These are phyloP conservation scores for Chionodraco myersi DNA, from an alignment of 2,113 vertebrate genomes.

Conservation along the genomic window DNA sequence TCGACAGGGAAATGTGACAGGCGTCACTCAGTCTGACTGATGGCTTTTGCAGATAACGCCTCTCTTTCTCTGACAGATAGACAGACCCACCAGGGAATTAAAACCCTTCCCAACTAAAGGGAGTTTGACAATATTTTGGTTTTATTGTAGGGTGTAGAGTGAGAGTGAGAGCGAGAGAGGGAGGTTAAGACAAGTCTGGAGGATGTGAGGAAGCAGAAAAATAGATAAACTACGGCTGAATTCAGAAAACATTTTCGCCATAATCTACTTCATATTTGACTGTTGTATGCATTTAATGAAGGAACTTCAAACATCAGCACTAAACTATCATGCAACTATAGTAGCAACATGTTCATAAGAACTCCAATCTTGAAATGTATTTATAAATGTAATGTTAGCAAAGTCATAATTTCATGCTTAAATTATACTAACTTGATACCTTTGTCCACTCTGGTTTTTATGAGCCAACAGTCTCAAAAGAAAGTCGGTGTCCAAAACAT, in stretches of 20 bases:
- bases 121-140: slow-evolving; percentile 24
- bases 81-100: slow-evolving; percentile 43
- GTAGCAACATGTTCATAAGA: background rate
- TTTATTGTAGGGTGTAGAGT: slow-evolving; percentile 8
- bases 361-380: background rate
- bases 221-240: background rate
- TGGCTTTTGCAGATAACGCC: slow-evolving; percentile 39
- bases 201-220: slow-evolving; percentile 6
- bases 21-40: slow-evolving; percentile 54
- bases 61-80: slow-evolving; percentile 29
- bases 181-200: background rate
- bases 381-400: background rate
- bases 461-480: no score
- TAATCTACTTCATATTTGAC: background rate
- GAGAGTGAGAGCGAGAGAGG: background rate
- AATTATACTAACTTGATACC: background rate
- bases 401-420: background rate
- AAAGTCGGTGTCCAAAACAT: no score
- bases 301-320: background rate
- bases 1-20: slow-evolving; percentile 41
- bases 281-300: background rate
- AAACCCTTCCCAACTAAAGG: slow-evolving; percentile 3
- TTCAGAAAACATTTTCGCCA: background rate
- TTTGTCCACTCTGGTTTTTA: no score
- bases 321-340: background rate